Percentiles rank a stretch among this genome's conserved stretches.
Evolutionary conservation across 2,888 invertebrate genomes (phyloP).

Genomic region (Xanthia togata): DNA sequence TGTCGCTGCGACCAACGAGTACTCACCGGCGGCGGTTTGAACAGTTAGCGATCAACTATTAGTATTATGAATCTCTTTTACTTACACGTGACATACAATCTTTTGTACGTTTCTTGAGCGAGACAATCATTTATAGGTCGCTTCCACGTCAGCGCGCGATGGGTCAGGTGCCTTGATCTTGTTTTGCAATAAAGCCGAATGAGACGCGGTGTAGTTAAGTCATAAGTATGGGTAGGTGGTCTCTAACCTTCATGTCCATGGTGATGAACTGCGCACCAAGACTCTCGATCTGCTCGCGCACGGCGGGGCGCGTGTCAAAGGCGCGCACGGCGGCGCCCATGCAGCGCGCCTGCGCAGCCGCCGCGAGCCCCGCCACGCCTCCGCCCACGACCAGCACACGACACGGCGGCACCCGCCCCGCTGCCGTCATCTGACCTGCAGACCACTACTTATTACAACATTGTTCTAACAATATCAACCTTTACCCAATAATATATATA

Average conservation of each 20-base stretch:
- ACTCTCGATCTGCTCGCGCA: conserved; percentile 96
- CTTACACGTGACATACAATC: background rate
- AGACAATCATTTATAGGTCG: background rate
- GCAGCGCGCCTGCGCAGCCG: conserved; percentile 95
- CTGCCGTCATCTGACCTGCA: conserved; percentile 96
- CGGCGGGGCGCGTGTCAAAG: conserved; percentile 96
- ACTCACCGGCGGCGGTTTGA: background rate
- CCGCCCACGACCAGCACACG: conserved; percentile 97
- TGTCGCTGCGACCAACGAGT: background rate
- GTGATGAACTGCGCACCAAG: conserved; percentile 97
- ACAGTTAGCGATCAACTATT: background rate
- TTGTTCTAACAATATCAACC: background rate
- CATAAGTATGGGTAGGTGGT: background rate
- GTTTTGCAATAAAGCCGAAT: background rate
- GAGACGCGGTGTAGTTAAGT: background rate
- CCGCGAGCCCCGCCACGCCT: conserved; percentile 96
- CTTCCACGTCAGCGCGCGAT: background rate
- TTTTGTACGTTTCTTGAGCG: background rate
- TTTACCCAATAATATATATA: no score
- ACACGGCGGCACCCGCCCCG: conserved; percentile 96
- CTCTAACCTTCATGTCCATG: conserved; percentile 92
- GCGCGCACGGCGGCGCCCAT: conserved; percentile 97
- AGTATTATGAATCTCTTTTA: background rate
- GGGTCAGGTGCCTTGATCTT: background rate
- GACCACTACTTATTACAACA: background rate